A percentile compares a stretch with the other conserved stretches of the same genome.
These are phyloP conservation scores for Nesidiocoris tenuis DNA, from an alignment of 2,888 invertebrate genomes.

Conservation along the genomic window DNA sequence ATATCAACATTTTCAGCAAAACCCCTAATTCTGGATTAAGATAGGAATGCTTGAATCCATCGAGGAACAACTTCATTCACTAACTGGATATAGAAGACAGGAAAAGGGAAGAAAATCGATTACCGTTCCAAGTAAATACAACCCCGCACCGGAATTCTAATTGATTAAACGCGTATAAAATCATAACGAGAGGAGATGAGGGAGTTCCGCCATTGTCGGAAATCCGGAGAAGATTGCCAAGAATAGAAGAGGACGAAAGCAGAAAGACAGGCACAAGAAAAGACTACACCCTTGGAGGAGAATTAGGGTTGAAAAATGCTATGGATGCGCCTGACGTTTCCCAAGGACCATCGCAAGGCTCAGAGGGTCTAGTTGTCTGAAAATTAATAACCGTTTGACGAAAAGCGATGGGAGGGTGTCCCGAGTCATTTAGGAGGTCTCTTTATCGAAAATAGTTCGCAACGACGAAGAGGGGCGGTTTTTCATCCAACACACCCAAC, in stretches of 20 bases:
- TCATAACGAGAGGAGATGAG: not conserved
- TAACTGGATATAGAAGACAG: no score
- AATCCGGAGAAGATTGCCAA: not conserved
- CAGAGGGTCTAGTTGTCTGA: not conserved
- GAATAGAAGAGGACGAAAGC: not conserved
- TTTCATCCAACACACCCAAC: constrained; percentile 11
- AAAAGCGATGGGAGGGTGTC: not conserved
- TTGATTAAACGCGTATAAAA: constrained; percentile 19
- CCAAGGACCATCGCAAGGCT: not conserved
- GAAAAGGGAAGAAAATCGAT: not conserved
- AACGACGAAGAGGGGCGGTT: not conserved
- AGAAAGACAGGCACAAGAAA: not conserved
- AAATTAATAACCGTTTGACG: not conserved
- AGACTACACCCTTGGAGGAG: not conserved
- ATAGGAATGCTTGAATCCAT: no score
- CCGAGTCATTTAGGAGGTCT: not conserved
- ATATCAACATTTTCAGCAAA: no score
- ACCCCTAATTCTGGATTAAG: no score
- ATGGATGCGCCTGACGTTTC: not conserved
- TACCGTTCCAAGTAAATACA: not conserved
- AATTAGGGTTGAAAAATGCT: not conserved
- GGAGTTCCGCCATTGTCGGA: constrained; percentile 4
- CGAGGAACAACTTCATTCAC: no score
- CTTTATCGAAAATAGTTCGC: not conserved
- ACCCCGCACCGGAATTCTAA: not conserved